Base-by-base conservation (phyloP, 1,140 invertebrate genomes). In the Drosophila navojoa region DNA sequence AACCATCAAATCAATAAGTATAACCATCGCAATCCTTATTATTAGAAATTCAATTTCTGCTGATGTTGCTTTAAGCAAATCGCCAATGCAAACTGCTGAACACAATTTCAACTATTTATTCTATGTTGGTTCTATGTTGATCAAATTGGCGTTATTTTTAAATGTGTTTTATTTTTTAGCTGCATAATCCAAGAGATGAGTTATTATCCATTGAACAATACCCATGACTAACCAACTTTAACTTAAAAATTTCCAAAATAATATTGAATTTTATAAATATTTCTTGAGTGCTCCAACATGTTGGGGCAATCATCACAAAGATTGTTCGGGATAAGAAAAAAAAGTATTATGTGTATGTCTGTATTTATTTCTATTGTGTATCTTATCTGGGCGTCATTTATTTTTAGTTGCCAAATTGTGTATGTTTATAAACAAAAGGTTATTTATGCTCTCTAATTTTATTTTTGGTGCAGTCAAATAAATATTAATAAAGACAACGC, bases 401-500 rank as follows among this genome's bases (percentile, higher is more conserved):
- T 80, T 79, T 81, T 70, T 81, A 81, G 73, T 61, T 73, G 63
- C 44, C 59, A 64, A 79, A 78, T 61, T 60, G 76, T 73, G 68
- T 79, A 32, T 80, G 78, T 81, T 81, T 81, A 81, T 81, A 81
- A 81, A 81, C 78, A 81, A 81, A 81, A 47, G 49, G 78, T 81
- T 73, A 81, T 81, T 81, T 81, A 81, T 81, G 73, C 49, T 44
- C 63, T 77, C 78, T 42, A 76, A 66, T 80, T 76, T 81, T 77
- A 53, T 72, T 80, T 80, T 77, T 67, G 55, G 58, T 77, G 64
- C 58, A 72, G 61, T 58, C 58, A 77, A 81, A 80, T 80, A 80
- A 80, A 80, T 80, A 80, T 80, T 81, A 81, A 80, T 80, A 81
- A 80, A 80, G 62, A 71, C 71, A 66, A 58, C 55, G 35, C 59